Percentiles rank a stretch among this genome's conserved stretches.
phyloP scores from a whole-genome alignment of 2,797 vertebrate species.

The Ctenochaetus hawaiiensis region DNA sequence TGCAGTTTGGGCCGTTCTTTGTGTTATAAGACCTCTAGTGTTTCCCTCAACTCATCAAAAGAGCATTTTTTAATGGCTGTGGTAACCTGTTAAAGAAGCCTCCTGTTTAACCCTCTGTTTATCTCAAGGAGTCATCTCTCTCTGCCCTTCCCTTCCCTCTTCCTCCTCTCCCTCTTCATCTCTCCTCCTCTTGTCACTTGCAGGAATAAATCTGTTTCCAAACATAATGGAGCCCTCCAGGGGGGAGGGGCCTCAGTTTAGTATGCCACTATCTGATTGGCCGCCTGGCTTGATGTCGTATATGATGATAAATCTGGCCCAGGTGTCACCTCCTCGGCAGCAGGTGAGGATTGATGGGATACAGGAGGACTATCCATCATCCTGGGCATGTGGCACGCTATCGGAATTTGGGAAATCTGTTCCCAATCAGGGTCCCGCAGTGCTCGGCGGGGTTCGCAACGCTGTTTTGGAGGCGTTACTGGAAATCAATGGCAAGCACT shows the following conservation, averaged over 20 bases:
- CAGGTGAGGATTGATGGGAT: constrained; percentile 97
- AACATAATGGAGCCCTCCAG: constrained; percentile 83
- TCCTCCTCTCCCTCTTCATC: constrained; percentile 52
- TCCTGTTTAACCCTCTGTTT: constrained; percentile 53
- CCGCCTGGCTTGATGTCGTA: constrained; percentile 79
- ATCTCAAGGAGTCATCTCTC: constrained; percentile 36
- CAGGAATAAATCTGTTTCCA: constrained; percentile 85
- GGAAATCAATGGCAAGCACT: constrained; percentile 98
- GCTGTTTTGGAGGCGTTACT: constrained; percentile 95
- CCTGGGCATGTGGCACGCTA: constrained; percentile 94
- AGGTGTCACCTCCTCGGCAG: constrained; percentile 93
- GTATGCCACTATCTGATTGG: constrained; percentile 80
- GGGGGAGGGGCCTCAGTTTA: constrained; percentile 73
- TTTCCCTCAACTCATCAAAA: constrained; percentile 30
- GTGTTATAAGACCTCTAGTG: constrained; percentile 3
- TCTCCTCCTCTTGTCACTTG: constrained; percentile 69
- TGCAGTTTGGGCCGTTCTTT: neutral
- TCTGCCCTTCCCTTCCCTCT: constrained; percentile 40
- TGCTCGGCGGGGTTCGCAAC: constrained; percentile 87
- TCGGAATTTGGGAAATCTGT: constrained; percentile 99
- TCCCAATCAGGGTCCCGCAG: constrained; percentile 97
- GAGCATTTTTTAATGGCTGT: constrained; percentile 1
- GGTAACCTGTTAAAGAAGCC: constrained; percentile 19
- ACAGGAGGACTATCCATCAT: constrained; percentile 95
- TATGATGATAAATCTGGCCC: constrained; percentile 97